These are phyloP conservation scores for Philopedon plagiatum DNA, from an alignment of 2,888 invertebrate genomes.

Conservation along the genomic window DNA sequence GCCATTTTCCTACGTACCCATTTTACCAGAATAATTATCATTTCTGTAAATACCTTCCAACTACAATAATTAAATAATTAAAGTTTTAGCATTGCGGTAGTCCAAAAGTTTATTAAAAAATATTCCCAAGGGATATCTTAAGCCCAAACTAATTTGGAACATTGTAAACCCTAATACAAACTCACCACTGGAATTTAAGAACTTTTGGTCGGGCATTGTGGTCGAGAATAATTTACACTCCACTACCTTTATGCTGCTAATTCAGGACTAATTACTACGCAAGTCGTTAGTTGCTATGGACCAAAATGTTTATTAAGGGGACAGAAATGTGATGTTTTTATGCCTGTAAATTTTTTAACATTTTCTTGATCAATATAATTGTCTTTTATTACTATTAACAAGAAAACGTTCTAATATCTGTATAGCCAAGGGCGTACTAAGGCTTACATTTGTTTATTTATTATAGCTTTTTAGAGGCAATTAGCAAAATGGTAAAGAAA, in stretches of 20 bases:
- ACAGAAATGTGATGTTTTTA: too few relatives aligned
- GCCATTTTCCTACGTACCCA: too few relatives aligned
- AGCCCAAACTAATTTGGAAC: conserved; percentile 31
- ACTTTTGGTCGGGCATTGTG: conserved; percentile 48
- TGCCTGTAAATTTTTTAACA: too few relatives aligned
- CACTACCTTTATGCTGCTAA: conserved; percentile 49
- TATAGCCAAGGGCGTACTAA: too few relatives aligned
- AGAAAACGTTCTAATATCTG: too few relatives aligned
- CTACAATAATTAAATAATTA: too few relatives aligned
- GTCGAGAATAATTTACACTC: conserved; percentile 52
- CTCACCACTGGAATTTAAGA: conserved; percentile 42
- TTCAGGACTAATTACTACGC: conserved; percentile 44
- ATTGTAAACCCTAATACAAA: conserved; percentile 7
- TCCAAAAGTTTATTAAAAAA: conserved; percentile 24
- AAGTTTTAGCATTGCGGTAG: neutral
- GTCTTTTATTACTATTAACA: too few relatives aligned
- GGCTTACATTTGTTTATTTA: too few relatives aligned
- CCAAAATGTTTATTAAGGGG: conserved; percentile 34
- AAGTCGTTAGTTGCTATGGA: conserved; percentile 8
- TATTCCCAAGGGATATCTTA: conserved; percentile 29
- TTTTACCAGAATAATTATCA: neutral
- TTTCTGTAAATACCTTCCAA: neutral
- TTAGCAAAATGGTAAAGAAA: too few relatives aligned
- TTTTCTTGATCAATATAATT: too few relatives aligned
- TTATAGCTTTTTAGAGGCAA: too few relatives aligned